Percentiles rank a stretch among this genome's conserved stretches.
phyloP scores from a whole-genome alignment of 1,140 invertebrate genomes.

The Caenorhabditis remanei region DNA sequence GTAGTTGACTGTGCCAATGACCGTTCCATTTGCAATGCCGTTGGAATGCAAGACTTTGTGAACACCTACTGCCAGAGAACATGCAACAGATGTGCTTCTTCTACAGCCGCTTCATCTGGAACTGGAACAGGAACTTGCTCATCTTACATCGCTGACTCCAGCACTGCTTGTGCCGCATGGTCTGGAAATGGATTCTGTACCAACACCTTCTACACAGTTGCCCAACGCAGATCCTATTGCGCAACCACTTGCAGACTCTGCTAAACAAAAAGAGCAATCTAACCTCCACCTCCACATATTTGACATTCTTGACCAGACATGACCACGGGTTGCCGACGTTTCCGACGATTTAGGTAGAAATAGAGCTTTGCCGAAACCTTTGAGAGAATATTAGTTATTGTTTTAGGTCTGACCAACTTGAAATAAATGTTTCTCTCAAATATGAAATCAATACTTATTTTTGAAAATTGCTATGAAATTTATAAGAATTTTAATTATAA shows the following conservation, averaged over 20 bases:
- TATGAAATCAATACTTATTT: neutral
- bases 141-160: constrained; percentile 37
- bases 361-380: constrained; percentile 12
- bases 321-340: constrained; percentile 31
- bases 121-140: constrained; percentile 1
- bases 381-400: neutral
- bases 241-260: constrained; percentile 46
- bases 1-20: constrained; percentile 56
- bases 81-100: constrained; percentile 11
- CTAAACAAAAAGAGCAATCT: neutral
- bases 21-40: constrained; percentile 27
- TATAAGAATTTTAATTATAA: no score
- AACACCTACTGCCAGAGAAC: constrained; percentile 33
- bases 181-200: constrained; percentile 53
- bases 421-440: constrained; percentile 13
- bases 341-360: constrained; percentile 4
- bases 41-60: constrained; percentile 7
- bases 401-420: constrained; percentile 23
- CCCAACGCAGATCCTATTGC: constrained; percentile 46
- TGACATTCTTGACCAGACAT: constrained; percentile 36
- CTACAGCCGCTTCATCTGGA: neutral
- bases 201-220: constrained; percentile 28
- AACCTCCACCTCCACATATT: neutral
- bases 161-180: constrained; percentile 16
- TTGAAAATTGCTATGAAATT: neutral